Base-by-base conservation (phyloP, 2,113 vertebrate species). In the Redunca redunca region DNA sequence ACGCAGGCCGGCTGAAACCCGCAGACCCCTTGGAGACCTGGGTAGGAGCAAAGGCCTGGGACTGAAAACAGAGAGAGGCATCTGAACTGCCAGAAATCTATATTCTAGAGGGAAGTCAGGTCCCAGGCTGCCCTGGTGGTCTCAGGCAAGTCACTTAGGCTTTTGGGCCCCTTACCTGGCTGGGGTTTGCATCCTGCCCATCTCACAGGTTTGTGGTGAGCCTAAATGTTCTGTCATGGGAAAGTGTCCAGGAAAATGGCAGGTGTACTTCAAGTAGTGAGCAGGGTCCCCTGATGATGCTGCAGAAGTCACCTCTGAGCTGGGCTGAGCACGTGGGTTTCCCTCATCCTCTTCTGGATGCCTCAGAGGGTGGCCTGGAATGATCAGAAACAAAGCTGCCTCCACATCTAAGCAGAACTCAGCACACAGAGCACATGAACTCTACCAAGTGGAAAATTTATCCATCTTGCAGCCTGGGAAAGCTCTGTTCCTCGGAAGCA, bases 361-460 rank as follows among this genome's bases (percentile, higher is more conserved):
- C 33, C 43, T 53, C n/a, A 46, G 33, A 40, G 26, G 30, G n/a
- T 26, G 10, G 82, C 81, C 23, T 2, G 4, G 28, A 52, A 7
- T 33, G 62, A 13, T 11, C 78, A 64, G 58, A 64, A 46, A 14
- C 85, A 81, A 74, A 81, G 80, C 14, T 60, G 43, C 46, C 64
- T 64, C 81, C 85, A 48, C n/a, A 93, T 6, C 19, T 26, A 28
- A 36, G 62, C 40, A 40, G 67, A 71, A n/a, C 67, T 12, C n/a
- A 40, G n/a, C 30, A 17, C 46, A 7, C 8, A 16, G 57, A 50
- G 71, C 77, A 52, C 0, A 0, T 3, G 28, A 33, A 12, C 4
- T n/a, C 74, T 0, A 1, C 55, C 17, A 8, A 15, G 28, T 55
- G 36, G 28, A 53, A 80, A 43, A 3, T 5, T 2, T 1, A 5